Evolutionary conservation across 2,888 invertebrate genomes (phyloP).

Genomic region (Dyspetes luteomarginatus): DNA sequence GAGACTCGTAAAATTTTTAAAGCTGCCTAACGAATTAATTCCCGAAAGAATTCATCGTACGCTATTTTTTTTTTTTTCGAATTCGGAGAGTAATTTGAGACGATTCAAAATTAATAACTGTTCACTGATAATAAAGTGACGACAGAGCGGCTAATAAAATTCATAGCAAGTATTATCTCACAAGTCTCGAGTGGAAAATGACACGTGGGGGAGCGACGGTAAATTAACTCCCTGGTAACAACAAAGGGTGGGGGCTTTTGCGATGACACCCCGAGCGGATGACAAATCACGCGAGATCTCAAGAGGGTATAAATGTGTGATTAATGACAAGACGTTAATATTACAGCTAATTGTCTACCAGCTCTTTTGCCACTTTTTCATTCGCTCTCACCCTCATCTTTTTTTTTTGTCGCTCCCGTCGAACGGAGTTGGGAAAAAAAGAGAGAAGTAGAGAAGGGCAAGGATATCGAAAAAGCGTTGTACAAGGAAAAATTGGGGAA

Average conservation of each 20-base stretch:
- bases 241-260: background rate
- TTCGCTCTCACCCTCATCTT: conserved; percentile 2
- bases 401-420: background rate
- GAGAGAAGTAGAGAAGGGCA: background rate
- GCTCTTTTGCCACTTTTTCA: too few species aligned
- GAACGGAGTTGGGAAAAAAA: conserved; percentile 30
- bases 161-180: background rate
- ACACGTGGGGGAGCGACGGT: background rate
- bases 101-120: too few species aligned
- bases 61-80: too few species aligned
- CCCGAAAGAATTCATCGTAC: background rate
- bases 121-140: background rate
- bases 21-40: background rate
- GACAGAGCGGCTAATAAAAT: background rate
- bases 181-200: background rate
- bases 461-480: background rate
- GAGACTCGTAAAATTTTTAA: background rate
- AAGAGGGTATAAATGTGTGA: conserved; percentile 66
- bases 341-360: conserved; percentile 50
- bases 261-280: conserved; percentile 46
- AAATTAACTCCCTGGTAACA: conserved; percentile 20
- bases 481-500: background rate
- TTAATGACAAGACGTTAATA: conserved; percentile 65
- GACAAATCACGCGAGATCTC: conserved; percentile 51
- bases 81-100: too few species aligned